A percentile compares a stretch with the other conserved stretches of the same genome.
Conservation (phyloP, 1,140 invertebrate genomes). For the Bombus consobrinus region DNA sequence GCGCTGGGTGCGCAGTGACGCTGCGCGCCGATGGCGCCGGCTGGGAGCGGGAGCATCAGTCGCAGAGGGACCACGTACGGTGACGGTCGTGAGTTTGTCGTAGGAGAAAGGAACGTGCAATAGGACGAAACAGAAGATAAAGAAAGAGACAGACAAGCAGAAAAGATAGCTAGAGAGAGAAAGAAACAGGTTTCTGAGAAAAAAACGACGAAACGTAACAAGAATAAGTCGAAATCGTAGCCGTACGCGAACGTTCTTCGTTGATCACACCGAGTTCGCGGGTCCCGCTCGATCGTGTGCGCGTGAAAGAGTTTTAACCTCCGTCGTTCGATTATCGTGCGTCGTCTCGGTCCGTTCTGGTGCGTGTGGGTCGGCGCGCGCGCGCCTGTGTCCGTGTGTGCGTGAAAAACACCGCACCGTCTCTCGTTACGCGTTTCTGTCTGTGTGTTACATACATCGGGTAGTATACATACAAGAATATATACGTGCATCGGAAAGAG, state of each 20-base stretch:
- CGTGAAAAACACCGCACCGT: constrained; percentile 43
- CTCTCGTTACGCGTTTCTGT: constrained; percentile 4
- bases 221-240: not conserved
- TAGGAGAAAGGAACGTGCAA: constrained; percentile 25
- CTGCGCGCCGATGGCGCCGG: constrained; percentile 68
- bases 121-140: constrained; percentile 14
- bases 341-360: constrained; percentile 49
- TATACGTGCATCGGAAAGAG: constrained; percentile 41
- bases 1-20: constrained; percentile 62
- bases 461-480: not conserved
- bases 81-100: constrained; percentile 59
- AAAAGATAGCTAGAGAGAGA: constrained; percentile 4
- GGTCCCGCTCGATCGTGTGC: constrained; percentile 43
- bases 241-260: constrained; percentile 26
- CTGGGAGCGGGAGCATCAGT: constrained; percentile 72
- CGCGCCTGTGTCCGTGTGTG: constrained; percentile 40
- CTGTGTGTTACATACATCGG: constrained; percentile 20
- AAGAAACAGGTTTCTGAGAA: not conserved
- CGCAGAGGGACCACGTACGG: constrained; percentile 75
- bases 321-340: constrained; percentile 54
- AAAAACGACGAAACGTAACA: constrained; percentile 8
- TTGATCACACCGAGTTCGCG: constrained; percentile 9
- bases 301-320: constrained; percentile 37
- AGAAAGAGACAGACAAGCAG: constrained; percentile 1
- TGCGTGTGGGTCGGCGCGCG: constrained; percentile 50